Evolutionary conservation across 2,113 vertebrate genomes (phyloP).

Genomic region (Danionella cerebrum): DNA sequence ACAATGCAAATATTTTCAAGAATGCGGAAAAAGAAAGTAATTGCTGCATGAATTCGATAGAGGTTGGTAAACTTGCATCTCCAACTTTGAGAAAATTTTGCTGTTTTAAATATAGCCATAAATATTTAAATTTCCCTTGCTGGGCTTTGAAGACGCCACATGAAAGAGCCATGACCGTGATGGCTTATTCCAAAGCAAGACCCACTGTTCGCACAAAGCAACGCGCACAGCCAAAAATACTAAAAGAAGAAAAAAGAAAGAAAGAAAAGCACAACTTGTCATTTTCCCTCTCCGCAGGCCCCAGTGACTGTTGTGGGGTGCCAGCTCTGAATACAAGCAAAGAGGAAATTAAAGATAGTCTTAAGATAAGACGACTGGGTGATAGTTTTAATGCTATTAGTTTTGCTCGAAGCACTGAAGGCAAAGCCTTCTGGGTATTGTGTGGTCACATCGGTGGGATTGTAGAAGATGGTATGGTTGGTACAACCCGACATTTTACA

Average conservation of each 20-base stretch:
- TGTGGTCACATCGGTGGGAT: neutral
- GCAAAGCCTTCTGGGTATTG: neutral
- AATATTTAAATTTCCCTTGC: conserved; percentile 18
- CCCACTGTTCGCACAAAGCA: neutral
- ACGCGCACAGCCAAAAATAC: neutral
- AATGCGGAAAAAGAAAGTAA: conserved; percentile 3
- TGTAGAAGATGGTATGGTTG: neutral
- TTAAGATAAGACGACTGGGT: neutral
- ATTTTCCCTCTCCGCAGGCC: conserved; percentile 1
- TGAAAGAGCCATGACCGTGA: neutral
- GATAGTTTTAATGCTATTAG: conserved; percentile 15
- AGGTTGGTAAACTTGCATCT: neutral
- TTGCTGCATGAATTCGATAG: conserved; percentile 7
- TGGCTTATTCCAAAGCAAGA: neutral
- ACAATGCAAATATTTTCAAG: conserved; percentile 14
- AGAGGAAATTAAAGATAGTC: conserved; percentile 26
- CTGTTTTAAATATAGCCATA: neutral
- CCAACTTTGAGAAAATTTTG: neutral
- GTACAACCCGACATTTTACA: neutral
- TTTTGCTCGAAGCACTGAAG: neutral
- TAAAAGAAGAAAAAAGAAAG: neutral
- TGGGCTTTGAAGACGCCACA: conserved; percentile 18
- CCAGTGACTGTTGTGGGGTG: neutral
- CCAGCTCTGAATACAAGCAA: conserved; percentile 12
- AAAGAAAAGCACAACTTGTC: conserved; percentile 2